phyloP scores from a whole-genome alignment of 2,888 invertebrate genomes.

The Rhopalosiphum nymphaeae region DNA sequence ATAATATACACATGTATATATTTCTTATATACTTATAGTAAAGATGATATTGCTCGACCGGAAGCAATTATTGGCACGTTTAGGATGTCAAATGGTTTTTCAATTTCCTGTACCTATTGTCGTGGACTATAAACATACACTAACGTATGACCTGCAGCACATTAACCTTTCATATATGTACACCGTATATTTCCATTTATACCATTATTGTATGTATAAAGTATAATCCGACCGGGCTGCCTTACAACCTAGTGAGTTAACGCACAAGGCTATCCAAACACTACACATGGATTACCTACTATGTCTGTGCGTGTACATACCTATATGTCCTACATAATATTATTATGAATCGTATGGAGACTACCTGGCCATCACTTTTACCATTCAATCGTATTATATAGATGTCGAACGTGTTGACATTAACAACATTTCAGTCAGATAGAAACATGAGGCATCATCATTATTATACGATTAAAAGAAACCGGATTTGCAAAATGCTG shows the following conservation, averaged over 20 bases:
- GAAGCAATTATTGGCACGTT: constrained; percentile 48
- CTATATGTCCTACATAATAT: not conserved
- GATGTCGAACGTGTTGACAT: constrained; percentile 10
- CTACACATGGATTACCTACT: not conserved
- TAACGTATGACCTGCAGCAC: not conserved
- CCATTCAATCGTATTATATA: not conserved
- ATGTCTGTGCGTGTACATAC: not conserved
- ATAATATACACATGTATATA: not conserved
- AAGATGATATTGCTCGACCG: not conserved
- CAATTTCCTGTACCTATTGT: constrained; percentile 43
- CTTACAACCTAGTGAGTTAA: not conserved
- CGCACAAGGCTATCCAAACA: not conserved
- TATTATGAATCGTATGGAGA: not conserved
- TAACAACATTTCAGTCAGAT: not conserved
- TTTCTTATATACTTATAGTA: not conserved
- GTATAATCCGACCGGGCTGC: not conserved
- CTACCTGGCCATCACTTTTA: constrained; percentile 17
- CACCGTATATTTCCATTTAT: not conserved
- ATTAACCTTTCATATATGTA: constrained; percentile 21
- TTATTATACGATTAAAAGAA: not conserved
- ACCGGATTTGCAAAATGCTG: not conserved
- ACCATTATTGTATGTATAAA: not conserved
- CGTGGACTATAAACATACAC: not conserved
- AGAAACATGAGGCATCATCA: not conserved
- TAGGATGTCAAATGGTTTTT: constrained; percentile 20